Evolutionary conservation across 2,113 vertebrate species (phyloP).

Genomic region (Gasterosteus aculeatus): DNA sequence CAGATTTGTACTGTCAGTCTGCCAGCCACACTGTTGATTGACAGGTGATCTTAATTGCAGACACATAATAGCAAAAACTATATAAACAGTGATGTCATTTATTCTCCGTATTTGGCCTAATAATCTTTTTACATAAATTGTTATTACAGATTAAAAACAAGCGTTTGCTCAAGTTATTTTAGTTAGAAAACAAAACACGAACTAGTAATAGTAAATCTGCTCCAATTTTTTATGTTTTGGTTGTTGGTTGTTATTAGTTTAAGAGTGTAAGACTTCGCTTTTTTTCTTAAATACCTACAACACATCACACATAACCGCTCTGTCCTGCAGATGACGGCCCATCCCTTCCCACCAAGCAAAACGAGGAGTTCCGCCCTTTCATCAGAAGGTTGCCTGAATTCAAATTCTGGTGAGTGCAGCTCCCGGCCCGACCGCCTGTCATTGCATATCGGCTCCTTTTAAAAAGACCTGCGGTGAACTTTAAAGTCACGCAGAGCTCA

Average conservation of each 20-base stretch:
- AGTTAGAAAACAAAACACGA: neutral
- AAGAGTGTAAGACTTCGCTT: neutral
- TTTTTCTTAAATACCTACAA: neutral
- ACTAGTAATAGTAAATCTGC: neutral
- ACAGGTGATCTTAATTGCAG: neutral
- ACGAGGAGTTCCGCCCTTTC: slow-evolving; percentile 98
- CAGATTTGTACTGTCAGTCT: neutral
- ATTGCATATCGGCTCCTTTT: slow-evolving; percentile 4
- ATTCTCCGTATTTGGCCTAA: neutral
- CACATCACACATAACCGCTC: neutral
- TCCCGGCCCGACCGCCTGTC: neutral
- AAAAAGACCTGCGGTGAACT: slow-evolving; percentile 3
- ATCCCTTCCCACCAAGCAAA: slow-evolving; percentile 96
- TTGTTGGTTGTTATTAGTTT: neutral
- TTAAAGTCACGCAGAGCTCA: slow-evolving; percentile 32
- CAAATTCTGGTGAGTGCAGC: slow-evolving; percentile 91
- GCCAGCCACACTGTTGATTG: neutral
- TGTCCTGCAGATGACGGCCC: slow-evolving; percentile 90
- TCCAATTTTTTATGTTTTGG: neutral
- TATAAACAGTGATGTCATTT: neutral
- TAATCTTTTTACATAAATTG: neutral
- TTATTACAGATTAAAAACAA: neutral
- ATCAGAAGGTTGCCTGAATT: slow-evolving; percentile 98
- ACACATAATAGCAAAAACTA: neutral
- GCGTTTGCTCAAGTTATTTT: neutral